Base-by-base conservation (phyloP, 2,888 invertebrate genomes). In the Synanthedon formicaeformis region DNA sequence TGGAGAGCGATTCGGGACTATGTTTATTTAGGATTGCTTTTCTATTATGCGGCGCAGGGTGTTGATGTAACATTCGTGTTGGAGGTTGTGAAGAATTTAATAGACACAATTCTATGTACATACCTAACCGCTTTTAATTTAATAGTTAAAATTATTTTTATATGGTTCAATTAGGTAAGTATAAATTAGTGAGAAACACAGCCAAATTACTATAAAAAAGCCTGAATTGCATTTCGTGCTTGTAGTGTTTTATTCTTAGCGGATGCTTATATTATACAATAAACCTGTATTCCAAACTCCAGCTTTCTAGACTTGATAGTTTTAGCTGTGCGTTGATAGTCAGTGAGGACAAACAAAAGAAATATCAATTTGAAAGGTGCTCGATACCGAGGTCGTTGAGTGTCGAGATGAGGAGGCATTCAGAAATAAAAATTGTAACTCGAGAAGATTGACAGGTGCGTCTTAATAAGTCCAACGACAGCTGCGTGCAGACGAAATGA, bases 361-460 rank as follows among this genome's bases (percentile, higher is more conserved):
- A 23, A 34, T 34, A 34, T 10, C 34, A 52, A 53, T 57, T 53
- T 18, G 56, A 51, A 51, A 10, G 57, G 66, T 67, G 68, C 63
- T 65, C 71, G 63, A 73, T 72, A 67, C 68, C 70, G 66, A 76
- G 75, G 74, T 81, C 81, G 34, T 85, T 66, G 65, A 67, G 61
- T 57, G 60, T 73, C 66, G 68, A 70, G 67, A 73, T 71, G 69
- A 75, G 70, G 75, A 75, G 78, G 75, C 73, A 70, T 71, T 73
- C 66, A 56, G 69, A 71, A 85, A 86, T 83, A 84, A 86, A 84
- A 86, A 83, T 61, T 66, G 65, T 69, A 63, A 61, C 63, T 61
- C 69, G 69, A 62, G 65, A 76, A 85, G 86, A 87, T 87, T 87
- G 87, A 87, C 87, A 87, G 87, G 87, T 87, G 87, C 82, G 84